Base-by-base conservation (phyloP, 2,888 invertebrate genomes). In the Microlaimidae sp. region DNA sequence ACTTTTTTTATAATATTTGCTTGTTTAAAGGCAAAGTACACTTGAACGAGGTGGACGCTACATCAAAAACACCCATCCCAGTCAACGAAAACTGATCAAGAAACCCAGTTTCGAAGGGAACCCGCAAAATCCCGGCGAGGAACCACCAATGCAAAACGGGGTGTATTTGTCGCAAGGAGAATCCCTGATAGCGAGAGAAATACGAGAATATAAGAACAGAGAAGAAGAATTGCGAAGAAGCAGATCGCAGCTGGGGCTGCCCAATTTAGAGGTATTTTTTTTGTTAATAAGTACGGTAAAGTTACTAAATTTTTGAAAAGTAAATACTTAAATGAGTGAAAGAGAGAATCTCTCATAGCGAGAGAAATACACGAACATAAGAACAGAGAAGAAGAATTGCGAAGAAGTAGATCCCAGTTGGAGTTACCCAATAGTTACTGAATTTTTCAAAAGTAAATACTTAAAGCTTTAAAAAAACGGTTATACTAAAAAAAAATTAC, bases 331-430 rank as follows among this genome's bases (percentile, higher is more conserved):
- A n/a, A n/a, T n/a, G n/a, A n/a, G 17, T 52, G 45, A 13, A 25
- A n/a, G n/a, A 51, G 54, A 19, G 49, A 54, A 26, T 21, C 4
- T 13, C n/a, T 54, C 56, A 75, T 75, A 26, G 74, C 73, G 1
- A 59, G 66, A 47, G 77, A 77, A 61, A 70, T 77, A 40, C 67
- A 72, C 38, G 74, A 76, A 59, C 65, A 73, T 58, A 64, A 69
- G 41, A 73, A 74, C 56, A 64, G 76, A 2, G 76, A 77, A 60
- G 75, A 73, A 48, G 77, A 77, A 54, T 63, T 76, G 41, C 63
- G 69, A n/a, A 62, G 62, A 54, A 62, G 65, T 58, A 62, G 71
- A 2, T 56, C 58, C 25, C 60, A 59, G 42, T 49, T 62, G 38
- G 61, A 60, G 19, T 55, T 61, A 28, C 58, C 61, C n/a, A n/a